Percentiles rank a stretch among this genome's conserved stretches.
Conservation (phyloP, 2,888 invertebrate species). For the Nephrotoma appendiculata region DNA sequence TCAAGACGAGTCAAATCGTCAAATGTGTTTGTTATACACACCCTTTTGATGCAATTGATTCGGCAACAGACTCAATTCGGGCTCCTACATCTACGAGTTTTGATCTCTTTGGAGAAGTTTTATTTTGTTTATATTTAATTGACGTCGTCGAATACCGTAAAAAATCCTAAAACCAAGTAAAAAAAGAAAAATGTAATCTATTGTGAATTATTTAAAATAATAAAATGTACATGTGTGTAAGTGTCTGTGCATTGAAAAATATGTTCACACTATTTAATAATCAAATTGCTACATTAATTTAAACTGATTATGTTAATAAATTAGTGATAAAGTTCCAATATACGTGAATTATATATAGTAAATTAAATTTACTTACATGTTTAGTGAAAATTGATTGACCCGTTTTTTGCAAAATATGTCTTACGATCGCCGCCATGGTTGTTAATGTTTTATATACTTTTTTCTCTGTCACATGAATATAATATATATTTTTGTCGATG, state of each 20-base stretch:
- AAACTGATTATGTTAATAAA: not conserved
- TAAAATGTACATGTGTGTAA: not conserved
- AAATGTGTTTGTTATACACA: slow-evolving; percentile 28
- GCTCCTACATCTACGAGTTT: slow-evolving; percentile 19
- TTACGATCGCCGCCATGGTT: slow-evolving; percentile 45
- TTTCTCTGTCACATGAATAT: not conserved
- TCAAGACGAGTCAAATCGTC: not conserved
- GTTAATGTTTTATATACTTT: not conserved
- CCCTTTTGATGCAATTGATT: slow-evolving; percentile 57
- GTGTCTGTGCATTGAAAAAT: too few relatives aligned
- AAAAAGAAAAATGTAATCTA: not conserved
- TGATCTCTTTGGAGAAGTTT: slow-evolving; percentile 17
- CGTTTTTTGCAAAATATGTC: slow-evolving; percentile 36
- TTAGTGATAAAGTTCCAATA: not conserved
- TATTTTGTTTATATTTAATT: not conserved
- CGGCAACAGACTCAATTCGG: slow-evolving; percentile 38
- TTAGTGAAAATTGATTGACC: slow-evolving; percentile 23
- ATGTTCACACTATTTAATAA: not conserved
- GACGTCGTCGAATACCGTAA: not conserved
- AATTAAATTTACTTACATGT: slow-evolving; percentile 29
- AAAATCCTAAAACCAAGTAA: not conserved
- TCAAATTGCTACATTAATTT: not conserved
- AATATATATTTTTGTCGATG: not conserved
- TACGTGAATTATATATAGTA: not conserved
- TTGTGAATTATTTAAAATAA: not conserved